These are phyloP conservation scores for Parnassius glacialis DNA, from an alignment of 2,888 invertebrate species.

Conservation along the genomic window DNA sequence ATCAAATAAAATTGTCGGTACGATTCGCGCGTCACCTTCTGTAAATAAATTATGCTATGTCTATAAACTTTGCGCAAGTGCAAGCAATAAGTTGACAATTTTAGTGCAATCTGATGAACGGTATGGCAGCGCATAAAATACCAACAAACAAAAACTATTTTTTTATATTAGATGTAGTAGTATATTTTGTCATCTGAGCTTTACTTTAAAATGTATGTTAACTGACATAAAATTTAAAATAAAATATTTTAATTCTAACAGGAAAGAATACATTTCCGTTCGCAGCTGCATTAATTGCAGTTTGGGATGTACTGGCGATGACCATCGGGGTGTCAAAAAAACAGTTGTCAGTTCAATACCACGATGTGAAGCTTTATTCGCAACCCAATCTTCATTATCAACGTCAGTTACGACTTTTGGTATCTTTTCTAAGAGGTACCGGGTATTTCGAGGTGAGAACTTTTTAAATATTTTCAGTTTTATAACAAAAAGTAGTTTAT, in stretches of 20 bases:
- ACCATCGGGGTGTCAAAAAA: conserved; percentile 79
- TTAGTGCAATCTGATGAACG: too few relatives aligned
- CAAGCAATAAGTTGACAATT: too few relatives aligned
- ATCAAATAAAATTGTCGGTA: too few relatives aligned
- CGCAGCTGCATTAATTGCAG: conserved; percentile 85
- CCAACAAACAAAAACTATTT: too few relatives aligned
- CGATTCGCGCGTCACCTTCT: too few relatives aligned
- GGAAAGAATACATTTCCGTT: conserved; percentile 88
- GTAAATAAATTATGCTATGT: too few relatives aligned
- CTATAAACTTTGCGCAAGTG: too few relatives aligned
- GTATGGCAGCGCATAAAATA: too few relatives aligned
- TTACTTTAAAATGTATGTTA: conserved; percentile 7
- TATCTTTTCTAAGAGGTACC: conserved; percentile 82
- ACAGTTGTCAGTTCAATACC: conserved; percentile 85
- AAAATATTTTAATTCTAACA: conserved; percentile 30
- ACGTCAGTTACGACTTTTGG: conserved; percentile 71
- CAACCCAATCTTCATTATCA: conserved; percentile 81
- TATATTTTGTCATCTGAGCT: neutral
- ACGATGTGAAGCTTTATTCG: conserved; percentile 80
- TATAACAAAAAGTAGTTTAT: too few relatives aligned
- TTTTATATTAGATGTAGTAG: too few relatives aligned
- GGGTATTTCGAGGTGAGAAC: conserved; percentile 82
- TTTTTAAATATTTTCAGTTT: conserved; percentile 27
- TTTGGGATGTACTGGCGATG: conserved; percentile 86
- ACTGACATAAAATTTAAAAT: neutral